Evolutionary conservation across 1,140 invertebrate genomes (phyloP), one percentile per base, ranked within the genome.

Genomic region (Drosophila grimshawi): DNA sequence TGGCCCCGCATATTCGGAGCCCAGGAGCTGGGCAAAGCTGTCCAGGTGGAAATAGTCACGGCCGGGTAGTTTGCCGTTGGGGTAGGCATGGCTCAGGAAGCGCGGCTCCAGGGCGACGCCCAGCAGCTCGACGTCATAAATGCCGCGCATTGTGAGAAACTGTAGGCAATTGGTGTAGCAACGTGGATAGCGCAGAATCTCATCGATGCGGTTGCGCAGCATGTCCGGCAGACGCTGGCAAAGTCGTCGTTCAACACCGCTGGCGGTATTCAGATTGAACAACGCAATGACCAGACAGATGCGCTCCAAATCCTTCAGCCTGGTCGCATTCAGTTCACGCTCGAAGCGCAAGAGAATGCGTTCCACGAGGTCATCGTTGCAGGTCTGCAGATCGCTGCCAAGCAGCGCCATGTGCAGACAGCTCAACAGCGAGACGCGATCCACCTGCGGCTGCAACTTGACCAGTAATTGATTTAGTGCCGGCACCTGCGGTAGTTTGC

Each of bases 251-350:
- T 88, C 91, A 45, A 91, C 81, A 0, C 86, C 79, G 30, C 90
- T 91, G 73, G 91, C 37, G 7, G 92, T 92, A 8, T 91, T 64
- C 53, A 93, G 90, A 80, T 94, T 93, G 41, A 94, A 94, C 63
- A 93, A 92, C 3, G 86, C 90, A 27, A 95, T 86, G 2, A 91
- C 86, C 62, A 94, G 93, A 3, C 93, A 71, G 2, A 95, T 86
- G 65, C 95, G 92, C 91, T 96, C 95, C 6, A 95, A 82, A 73
- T 96, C 95, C 92, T 96, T 96, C 0, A 95, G 51, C 57, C 95
- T 93, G 0, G 93, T 79, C 1, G 59, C 30, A 2, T 90, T 41
- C 2, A 93, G 10, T 78, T 92, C 66, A 6, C 74, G 59, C 7
- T 91, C 65, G 65, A 93, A 94, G 68, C 91, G 92, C 10, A 92